These are phyloP conservation scores for Heliopora coerulea DNA, from an alignment of 92 coral and sea anemone genomes.

Conservation along the genomic window DNA sequence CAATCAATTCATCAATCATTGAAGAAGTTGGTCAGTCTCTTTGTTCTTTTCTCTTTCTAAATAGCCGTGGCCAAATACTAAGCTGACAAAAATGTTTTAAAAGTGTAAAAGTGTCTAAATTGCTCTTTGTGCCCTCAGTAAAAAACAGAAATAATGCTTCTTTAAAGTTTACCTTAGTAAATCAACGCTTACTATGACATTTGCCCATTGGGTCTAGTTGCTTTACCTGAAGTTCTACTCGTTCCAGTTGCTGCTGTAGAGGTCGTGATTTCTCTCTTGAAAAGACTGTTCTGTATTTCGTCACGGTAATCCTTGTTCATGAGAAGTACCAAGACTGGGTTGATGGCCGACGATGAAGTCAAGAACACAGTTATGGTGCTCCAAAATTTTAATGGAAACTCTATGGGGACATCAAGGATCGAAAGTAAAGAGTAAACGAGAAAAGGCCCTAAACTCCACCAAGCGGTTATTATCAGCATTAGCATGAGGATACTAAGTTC, in stretches of 20 bases:
- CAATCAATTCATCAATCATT: too few relatives aligned
- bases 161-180: too few relatives aligned
- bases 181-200: too few relatives aligned
- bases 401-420: background rate
- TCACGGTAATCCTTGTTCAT: constrained; percentile 27
- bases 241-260: background rate
- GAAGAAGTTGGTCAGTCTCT: too few relatives aligned
- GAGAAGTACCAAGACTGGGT: constrained; percentile 16
- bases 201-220: too few relatives aligned
- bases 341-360: constrained; percentile 7
- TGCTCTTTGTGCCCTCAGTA: too few relatives aligned
- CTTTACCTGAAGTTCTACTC: constrained; percentile 4
- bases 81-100: too few relatives aligned
- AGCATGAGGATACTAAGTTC: constrained; percentile 3
- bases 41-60: too few relatives aligned
- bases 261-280: background rate
- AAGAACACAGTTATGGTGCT: background rate
- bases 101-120: too few relatives aligned
- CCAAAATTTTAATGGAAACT: background rate
- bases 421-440: background rate
- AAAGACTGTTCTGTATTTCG: background rate
- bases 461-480: constrained; percentile 15
- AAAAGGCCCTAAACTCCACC: constrained; percentile 29
- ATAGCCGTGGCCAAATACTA: too few relatives aligned
- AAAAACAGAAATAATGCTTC: too few relatives aligned